Evolutionary conservation across 2,888 invertebrate genomes (phyloP).

Genomic region (Drosophila diplacantha): DNA sequence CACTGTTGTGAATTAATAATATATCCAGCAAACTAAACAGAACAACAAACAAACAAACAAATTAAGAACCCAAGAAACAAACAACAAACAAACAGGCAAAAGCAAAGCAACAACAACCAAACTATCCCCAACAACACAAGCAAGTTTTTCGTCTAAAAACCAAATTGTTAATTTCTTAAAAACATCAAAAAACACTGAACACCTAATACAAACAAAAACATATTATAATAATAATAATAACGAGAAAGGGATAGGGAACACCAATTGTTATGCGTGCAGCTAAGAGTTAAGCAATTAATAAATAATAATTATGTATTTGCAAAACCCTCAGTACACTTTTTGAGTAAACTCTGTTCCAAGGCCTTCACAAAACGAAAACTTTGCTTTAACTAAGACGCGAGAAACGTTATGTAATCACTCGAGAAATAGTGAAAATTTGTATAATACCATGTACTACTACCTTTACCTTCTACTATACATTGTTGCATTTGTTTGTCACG

Average conservation of each 20-base stretch:
- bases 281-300: constrained; percentile 34
- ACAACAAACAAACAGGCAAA: constrained; percentile 45
- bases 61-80: constrained; percentile 9
- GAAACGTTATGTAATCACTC: constrained; percentile 9
- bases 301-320: constrained; percentile 39
- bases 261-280: constrained; percentile 40
- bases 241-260: constrained; percentile 38
- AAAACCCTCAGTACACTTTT: constrained; percentile 18
- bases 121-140: constrained; percentile 18
- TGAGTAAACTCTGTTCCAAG: constrained; percentile 36
- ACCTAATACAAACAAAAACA: constrained; percentile 28
- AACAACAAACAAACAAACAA: constrained; percentile 33
- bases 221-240: constrained; percentile 26
- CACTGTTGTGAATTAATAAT: constrained; percentile 78
- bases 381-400: constrained; percentile 32
- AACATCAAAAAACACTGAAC: not conserved
- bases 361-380: constrained; percentile 28
- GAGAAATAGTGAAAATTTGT: constrained; percentile 26
- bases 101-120: constrained; percentile 52
- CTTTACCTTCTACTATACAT: constrained; percentile 22
- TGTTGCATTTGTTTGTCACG: constrained; percentile 45
- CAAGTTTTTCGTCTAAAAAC: constrained; percentile 40
- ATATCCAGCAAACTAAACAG: constrained; percentile 34
- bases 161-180: constrained; percentile 42
- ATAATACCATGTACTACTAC: constrained; percentile 31